Evolutionary conservation across 2,113 vertebrate species (phyloP).

Genomic region (Pyrgilauda ruficollis): DNA sequence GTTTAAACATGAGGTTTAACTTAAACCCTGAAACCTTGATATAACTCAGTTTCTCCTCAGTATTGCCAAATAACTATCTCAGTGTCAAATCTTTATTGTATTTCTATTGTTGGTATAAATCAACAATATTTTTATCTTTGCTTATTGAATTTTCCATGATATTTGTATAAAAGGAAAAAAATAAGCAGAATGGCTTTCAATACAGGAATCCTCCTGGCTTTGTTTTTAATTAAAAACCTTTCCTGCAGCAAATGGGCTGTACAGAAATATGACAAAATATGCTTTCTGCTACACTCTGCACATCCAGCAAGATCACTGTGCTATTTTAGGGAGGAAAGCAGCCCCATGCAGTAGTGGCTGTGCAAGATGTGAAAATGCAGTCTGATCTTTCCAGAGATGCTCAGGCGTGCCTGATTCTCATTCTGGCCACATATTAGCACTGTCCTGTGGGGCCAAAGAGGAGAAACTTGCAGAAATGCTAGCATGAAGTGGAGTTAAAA

Average conservation of each 20-base stretch:
- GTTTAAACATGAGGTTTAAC: constrained; percentile 65
- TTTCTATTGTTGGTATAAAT: constrained; percentile 56
- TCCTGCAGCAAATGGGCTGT: neutral
- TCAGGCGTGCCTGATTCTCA: neutral
- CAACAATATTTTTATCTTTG: neutral
- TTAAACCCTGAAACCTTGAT: constrained; percentile 53
- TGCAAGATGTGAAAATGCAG: neutral
- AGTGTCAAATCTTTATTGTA: constrained; percentile 58
- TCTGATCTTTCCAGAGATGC: neutral
- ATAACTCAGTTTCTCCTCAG: constrained; percentile 63
- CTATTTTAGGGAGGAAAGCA: neutral
- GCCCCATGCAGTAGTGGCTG: neutral
- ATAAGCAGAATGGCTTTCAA: neutral
- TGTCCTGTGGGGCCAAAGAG: neutral
- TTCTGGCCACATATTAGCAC: neutral
- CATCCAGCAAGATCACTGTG: neutral
- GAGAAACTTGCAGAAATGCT: neutral
- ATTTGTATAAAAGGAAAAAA: neutral
- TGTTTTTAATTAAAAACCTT: neutral
- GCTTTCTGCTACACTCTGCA: neutral
- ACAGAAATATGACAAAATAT: neutral
- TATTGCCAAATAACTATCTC: constrained; percentile 44
- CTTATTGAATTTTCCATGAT: constrained; percentile 6
- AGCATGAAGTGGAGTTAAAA: neutral
- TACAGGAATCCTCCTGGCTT: neutral